Evolutionary conservation across 1,140 invertebrate species (phyloP), one percentile per base, ranked within the genome.

Genomic region (Triops cancriformis): DNA sequence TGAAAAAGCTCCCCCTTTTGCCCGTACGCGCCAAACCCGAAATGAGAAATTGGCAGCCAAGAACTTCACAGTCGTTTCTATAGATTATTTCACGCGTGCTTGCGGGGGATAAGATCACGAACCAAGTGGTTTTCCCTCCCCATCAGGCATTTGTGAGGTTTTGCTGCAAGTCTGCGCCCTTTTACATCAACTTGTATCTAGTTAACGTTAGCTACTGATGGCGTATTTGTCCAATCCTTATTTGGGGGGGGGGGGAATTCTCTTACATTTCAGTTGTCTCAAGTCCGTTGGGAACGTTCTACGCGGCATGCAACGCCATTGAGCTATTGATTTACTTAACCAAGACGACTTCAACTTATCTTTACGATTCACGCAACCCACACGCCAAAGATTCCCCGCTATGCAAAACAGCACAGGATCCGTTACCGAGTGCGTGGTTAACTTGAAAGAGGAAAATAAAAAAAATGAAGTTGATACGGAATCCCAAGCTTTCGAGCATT

Each of bases 11-110:
- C 51, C 51, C 51, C 7, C 31, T 37, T 37, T 64, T 64, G 18
- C 51, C 14, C 51, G 23, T 64, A 64, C n/a, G 51, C 51, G 51
- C 14, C 51, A 64, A 23, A 64, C 18, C 51, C 5, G 23, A 64
- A 64, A 18, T 4, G 23, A 64, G 51, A 23, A 64, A 64, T 64
- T 64, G 11, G 51, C 23, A 9, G 14, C 14, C n/a, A 23, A 23
- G 51, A n/a, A 64, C 51, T 64, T 64, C 14, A 1, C 14, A 64
- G 45, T 64, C 6, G 14, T 64, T 64, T 64, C 23, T 64, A 64
- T 64, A 64, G 51, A 64, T 64, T 64, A 64, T 64, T 64, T 64
- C 51, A 64, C 51, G 51, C 51, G 51, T 64, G 51, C 51, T n/a
- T 18, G 51, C 51, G 18, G 51, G 51, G 51, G 23, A 23, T 7